phyloP scores from a whole-genome alignment of 2,797 vertebrate genomes.

The Eurystomus glaucurus region DNA sequence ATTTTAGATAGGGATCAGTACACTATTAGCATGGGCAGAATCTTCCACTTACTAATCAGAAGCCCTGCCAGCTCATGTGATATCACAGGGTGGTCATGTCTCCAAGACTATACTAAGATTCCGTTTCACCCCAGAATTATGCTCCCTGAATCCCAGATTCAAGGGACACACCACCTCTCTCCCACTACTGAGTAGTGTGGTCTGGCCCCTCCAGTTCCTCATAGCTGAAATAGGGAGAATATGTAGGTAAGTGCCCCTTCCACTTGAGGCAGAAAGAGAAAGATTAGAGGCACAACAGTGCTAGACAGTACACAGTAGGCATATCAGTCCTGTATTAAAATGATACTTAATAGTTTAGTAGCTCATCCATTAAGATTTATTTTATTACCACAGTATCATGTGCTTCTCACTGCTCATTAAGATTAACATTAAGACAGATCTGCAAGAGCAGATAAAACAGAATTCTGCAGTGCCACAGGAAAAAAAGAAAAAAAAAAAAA shows the following conservation, averaged over 20 bases:
- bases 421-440: not conserved
- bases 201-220: not conserved
- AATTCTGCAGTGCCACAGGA: not conserved
- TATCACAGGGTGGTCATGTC: not conserved
- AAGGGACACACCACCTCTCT: not conserved
- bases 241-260: not conserved
- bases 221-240: not conserved
- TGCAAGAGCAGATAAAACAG: not conserved
- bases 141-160: not conserved
- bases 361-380: constrained; percentile 21
- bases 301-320: constrained; percentile 4
- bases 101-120: not conserved
- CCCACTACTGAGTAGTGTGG: not conserved
- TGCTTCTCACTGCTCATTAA: constrained; percentile 24
- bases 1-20: not conserved
- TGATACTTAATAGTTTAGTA: not conserved
- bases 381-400: constrained; percentile 48
- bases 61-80: not conserved
- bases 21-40: not conserved
- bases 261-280: not conserved
- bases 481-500: not conserved
- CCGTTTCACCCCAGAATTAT: not conserved
- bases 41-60: not conserved
- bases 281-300: not conserved
- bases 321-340: not conserved